Percentiles rank a stretch among this genome's conserved stretches.
These are phyloP conservation scores for Myiozetetes cayanensis DNA, from an alignment of 2,113 vertebrate species.

Conservation along the genomic window DNA sequence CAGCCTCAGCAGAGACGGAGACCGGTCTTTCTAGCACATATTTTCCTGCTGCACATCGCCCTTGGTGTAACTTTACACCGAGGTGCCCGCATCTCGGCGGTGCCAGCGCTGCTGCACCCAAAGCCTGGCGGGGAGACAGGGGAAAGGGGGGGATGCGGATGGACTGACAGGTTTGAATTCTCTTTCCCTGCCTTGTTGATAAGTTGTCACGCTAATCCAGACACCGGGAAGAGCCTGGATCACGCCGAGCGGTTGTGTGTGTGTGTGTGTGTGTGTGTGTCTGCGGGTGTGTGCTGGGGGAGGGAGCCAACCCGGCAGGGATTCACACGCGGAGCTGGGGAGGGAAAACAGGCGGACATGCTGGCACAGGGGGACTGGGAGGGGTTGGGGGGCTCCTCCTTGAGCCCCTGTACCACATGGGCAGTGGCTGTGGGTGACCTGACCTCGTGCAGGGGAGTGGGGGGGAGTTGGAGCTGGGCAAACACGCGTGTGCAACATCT, in stretches of 20 bases:
- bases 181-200: conserved; percentile 74
- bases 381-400: background rate
- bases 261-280: background rate
- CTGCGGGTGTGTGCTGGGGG: conserved; percentile 31
- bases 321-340: background rate
- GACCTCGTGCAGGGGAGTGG: background rate
- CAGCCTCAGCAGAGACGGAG: conserved; percentile 40
- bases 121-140: background rate
- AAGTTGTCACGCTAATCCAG: conserved; percentile 76
- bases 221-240: conserved; percentile 73
- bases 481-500: background rate
- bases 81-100: background rate
- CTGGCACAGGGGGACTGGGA: background rate
- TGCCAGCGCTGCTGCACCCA: conserved; percentile 40
- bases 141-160: background rate
- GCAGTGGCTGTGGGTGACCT: background rate
- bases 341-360: background rate
- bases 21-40: conserved; percentile 57
- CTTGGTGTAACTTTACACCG: conserved; percentile 57
- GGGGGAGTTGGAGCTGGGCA: background rate
- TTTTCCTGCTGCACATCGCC: conserved; percentile 54
- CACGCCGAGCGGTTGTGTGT: conserved; percentile 41
- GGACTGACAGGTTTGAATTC: conserved; percentile 76
- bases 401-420: background rate
- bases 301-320: conserved; percentile 1